A percentile compares a stretch with the other conserved stretches of the same genome.
Evolutionary conservation across 2,113 vertebrate genomes (phyloP).

Genomic region (Rhinopomastus cyanomelas): DNA sequence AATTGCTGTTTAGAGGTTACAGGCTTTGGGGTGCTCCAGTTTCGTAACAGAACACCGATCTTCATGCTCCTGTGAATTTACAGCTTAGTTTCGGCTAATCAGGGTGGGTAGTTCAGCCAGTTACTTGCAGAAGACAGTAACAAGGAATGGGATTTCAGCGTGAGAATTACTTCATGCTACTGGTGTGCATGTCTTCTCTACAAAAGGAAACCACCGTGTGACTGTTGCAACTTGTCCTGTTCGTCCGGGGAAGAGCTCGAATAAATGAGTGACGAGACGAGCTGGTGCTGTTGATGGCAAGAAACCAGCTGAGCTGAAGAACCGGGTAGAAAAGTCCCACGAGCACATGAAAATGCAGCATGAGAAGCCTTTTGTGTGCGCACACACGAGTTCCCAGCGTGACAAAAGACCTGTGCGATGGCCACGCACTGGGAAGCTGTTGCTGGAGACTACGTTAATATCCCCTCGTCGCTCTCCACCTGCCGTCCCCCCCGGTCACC

Average conservation of each 20-base stretch:
- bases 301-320: neutral
- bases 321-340: neutral
- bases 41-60: neutral
- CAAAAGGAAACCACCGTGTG: neutral
- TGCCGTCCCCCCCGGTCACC: fast-evolving
- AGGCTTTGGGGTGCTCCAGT: neutral
- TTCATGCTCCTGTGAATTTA: neutral
- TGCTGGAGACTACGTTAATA: neutral
- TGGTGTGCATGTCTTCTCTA: neutral
- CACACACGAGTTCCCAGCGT: fast-evolving
- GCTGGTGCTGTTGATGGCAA: neutral
- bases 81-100: neutral
- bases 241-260: neutral
- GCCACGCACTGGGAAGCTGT: fast-evolving
- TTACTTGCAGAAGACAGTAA: neutral
- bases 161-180: neutral
- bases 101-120: neutral
- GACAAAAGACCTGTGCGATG: fast-evolving
- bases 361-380: fast-evolving
- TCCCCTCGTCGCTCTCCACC: neutral
- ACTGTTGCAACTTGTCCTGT: neutral
- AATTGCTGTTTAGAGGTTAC: neutral
- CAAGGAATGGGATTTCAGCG: neutral
- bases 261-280: neutral
- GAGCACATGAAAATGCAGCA: fast-evolving